A percentile compares a stretch with the other conserved stretches of the same genome.
Conservation (phyloP, 2,888 invertebrate species). For the Cheilosia variabilis region DNA sequence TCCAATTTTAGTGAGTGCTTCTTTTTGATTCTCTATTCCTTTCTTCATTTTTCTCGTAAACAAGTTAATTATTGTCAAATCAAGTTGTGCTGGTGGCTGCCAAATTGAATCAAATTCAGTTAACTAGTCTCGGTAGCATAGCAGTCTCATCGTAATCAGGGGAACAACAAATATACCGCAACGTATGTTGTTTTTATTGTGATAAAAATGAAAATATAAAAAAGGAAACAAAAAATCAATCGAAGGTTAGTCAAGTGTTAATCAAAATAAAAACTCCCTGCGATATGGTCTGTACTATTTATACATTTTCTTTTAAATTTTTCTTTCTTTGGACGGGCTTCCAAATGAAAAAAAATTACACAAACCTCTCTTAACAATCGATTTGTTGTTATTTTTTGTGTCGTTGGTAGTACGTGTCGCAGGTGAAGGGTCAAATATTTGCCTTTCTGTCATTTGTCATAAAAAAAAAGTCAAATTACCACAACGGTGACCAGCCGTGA, state of each 20-base stretch:
- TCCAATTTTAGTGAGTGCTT: constrained; percentile 9
- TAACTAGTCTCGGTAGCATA: constrained; percentile 22
- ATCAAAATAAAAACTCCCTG: constrained; percentile 37
- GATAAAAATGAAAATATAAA: constrained; percentile 1
- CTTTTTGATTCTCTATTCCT: background rate
- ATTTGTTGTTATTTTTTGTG: constrained; percentile 34
- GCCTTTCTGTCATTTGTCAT: background rate
- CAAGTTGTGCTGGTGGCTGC: constrained; percentile 41
- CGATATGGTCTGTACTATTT: constrained; percentile 5
- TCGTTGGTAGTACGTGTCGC: background rate
- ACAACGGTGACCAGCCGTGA: background rate
- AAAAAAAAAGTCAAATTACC: background rate
- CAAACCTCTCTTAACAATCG: constrained; percentile 5
- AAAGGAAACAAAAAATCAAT: constrained; percentile 29
- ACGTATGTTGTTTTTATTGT: constrained; percentile 7
- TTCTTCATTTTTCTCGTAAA: constrained; percentile 37
- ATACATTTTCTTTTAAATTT: constrained; percentile 3
- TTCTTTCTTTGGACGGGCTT: background rate
- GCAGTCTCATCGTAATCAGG: constrained; percentile 14
- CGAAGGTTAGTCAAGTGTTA: constrained; percentile 62
- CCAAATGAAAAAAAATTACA: background rate
- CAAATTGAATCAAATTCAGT: constrained; percentile 53
- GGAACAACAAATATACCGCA: constrained; percentile 9
- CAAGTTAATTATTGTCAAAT: constrained; percentile 63
- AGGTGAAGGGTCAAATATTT: constrained; percentile 10